Conservation (phyloP, 2,888 invertebrate species). For the Temnothorax unifasciatus region DNA sequence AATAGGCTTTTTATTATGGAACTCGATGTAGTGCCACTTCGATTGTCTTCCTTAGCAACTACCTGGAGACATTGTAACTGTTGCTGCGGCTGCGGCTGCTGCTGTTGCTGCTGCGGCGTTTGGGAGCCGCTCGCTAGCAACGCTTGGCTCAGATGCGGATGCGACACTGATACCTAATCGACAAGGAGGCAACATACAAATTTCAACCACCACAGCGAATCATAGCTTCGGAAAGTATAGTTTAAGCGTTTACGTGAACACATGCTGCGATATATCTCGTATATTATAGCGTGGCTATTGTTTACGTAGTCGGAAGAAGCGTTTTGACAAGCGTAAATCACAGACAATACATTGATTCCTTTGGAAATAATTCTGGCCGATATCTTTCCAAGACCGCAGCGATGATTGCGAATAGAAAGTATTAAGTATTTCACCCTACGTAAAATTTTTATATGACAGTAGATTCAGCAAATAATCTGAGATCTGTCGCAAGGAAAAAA, state of each 20-base stretch:
- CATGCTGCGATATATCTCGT: constrained; percentile 32
- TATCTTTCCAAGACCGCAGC: constrained; percentile 15
- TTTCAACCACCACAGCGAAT: constrained; percentile 75
- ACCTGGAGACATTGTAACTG: constrained; percentile 81
- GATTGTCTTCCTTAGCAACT: constrained; percentile 83
- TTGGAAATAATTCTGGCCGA: constrained; percentile 1
- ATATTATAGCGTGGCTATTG: constrained; percentile 40
- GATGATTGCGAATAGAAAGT: constrained; percentile 37
- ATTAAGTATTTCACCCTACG: constrained; percentile 1
- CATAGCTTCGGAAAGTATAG: constrained; percentile 19
- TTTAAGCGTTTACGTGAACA: constrained; percentile 40
- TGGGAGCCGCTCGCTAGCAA: constrained; percentile 86
- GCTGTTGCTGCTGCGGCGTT: constrained; percentile 74
- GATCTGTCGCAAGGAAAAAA: constrained; percentile 15
- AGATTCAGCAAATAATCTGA: constrained; percentile 21
- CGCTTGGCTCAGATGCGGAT: constrained; percentile 89
- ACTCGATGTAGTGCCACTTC: constrained; percentile 88
- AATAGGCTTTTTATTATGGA: constrained; percentile 97
- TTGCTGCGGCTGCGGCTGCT: constrained; percentile 73
- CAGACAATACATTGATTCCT: constrained; percentile 24
- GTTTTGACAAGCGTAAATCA: constrained; percentile 44
- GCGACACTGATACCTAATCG: constrained; percentile 87
- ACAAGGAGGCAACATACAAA: constrained; percentile 76
- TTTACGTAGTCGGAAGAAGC: constrained; percentile 32
- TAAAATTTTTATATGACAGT: constrained; percentile 15